Conservation (phyloP, 2,888 invertebrate species). For the Villa cingulata region DNA sequence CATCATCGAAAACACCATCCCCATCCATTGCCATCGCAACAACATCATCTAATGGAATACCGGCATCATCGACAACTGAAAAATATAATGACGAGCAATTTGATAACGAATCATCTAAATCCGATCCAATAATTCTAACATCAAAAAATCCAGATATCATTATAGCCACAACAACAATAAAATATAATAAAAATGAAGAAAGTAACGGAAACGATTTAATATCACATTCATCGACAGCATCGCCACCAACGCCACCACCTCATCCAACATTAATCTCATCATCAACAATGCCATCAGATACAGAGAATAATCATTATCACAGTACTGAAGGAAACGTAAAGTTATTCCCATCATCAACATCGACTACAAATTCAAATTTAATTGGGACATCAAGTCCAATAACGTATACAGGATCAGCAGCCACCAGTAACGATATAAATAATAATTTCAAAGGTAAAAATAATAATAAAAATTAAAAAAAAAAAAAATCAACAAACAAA, state of each 20-base stretch:
- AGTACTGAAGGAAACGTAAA: neutral
- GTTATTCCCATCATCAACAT: neutral
- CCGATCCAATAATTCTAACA: slow-evolving; percentile 3
- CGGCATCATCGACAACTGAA: neutral
- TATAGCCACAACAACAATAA: neutral
- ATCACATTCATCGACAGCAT: no score
- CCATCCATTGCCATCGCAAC: neutral
- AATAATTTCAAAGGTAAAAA: neutral
- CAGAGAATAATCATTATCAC: neutral
- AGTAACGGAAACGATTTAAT: no score
- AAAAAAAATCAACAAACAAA: no score
- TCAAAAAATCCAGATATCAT: slow-evolving; percentile 4
- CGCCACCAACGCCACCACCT: slow-evolving; percentile 2
- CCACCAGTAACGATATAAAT: neutral
- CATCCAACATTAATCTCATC: neutral
- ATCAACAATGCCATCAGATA: neutral
- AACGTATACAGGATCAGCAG: neutral
- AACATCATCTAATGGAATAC: neutral
- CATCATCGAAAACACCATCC: neutral
- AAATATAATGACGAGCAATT: neutral
- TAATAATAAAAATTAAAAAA: no score
- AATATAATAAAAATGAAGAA: neutral
- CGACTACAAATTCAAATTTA: no score
- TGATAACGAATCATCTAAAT: neutral
- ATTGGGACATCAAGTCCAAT: neutral